Conservation (phyloP, 2,797 vertebrate species). For the Enteromius unitaeniatus region DNA sequence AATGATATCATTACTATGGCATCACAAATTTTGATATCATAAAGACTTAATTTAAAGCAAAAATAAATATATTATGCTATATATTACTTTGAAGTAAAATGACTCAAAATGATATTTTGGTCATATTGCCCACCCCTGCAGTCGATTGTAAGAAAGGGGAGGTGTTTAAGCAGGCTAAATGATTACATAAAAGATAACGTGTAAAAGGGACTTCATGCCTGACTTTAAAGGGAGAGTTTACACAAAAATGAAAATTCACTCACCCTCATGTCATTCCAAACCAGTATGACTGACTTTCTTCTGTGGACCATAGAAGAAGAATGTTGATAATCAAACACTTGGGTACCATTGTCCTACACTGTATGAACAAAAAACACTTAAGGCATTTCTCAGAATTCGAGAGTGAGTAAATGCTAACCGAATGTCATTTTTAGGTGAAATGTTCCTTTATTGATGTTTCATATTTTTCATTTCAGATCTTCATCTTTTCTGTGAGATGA, state of each 20-base stretch:
- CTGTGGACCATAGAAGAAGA: background rate
- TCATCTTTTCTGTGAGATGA: background rate
- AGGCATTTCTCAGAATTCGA: background rate
- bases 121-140: background rate
- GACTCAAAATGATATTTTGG: background rate
- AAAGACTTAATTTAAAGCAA: background rate
- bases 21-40: background rate
- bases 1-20: background rate
- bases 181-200: background rate
- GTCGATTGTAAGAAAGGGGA: background rate
- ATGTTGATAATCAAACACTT: background rate
- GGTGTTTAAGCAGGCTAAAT: background rate
- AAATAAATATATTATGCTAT: background rate
- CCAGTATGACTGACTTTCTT: background rate
- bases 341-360: background rate
- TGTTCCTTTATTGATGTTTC: background rate
- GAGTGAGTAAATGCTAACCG: background rate
- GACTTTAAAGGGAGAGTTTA: background rate
- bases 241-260: background rate
- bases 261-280: background rate
- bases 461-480: conserved; percentile 4
- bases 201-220: background rate
- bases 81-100: background rate
- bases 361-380: background rate
- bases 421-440: background rate